These are phyloP conservation scores for Ceyx margarethae DNA, from an alignment of 2,113 vertebrate genomes.

Conservation along the genomic window DNA sequence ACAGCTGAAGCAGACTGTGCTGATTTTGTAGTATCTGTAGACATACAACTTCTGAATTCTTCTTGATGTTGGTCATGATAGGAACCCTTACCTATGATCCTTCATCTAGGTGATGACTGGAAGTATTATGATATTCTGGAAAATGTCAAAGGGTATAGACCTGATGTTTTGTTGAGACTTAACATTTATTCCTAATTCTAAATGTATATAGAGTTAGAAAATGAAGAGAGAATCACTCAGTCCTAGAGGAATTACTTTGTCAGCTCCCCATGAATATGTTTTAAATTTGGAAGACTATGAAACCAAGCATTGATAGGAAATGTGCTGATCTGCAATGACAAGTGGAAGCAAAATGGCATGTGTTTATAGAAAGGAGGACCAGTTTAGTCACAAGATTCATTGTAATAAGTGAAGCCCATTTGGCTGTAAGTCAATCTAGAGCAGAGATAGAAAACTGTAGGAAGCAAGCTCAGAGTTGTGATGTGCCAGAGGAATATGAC, in stretches of 20 bases:
- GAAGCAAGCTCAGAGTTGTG: neutral
- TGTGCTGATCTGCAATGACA: neutral
- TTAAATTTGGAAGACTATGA: neutral
- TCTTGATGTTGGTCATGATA: neutral
- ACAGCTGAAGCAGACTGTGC: neutral
- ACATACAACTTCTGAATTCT: neutral
- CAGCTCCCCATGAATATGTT: rapidly evolving
- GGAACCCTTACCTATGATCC: neutral
- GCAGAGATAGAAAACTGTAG: neutral
- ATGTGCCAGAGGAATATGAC: neutral
- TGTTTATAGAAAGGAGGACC: neutral
- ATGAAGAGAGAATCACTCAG: neutral
- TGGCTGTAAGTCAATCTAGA: neutral
- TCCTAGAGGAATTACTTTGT: neutral
- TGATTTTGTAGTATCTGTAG: neutral
- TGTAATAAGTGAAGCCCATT: neutral
- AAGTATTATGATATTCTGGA: neutral
- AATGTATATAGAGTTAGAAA: neutral
- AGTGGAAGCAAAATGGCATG: neutral
- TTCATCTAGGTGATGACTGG: neutral
- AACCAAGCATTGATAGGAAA: neutral
- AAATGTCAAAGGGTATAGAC: neutral
- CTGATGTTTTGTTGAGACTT: neutral
- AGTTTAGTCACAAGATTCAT: neutral
- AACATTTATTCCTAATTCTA: neutral